These are phyloP conservation scores for Enteromius thamalakanensis DNA, from an alignment of 2,797 vertebrate species.

Conservation along the genomic window DNA sequence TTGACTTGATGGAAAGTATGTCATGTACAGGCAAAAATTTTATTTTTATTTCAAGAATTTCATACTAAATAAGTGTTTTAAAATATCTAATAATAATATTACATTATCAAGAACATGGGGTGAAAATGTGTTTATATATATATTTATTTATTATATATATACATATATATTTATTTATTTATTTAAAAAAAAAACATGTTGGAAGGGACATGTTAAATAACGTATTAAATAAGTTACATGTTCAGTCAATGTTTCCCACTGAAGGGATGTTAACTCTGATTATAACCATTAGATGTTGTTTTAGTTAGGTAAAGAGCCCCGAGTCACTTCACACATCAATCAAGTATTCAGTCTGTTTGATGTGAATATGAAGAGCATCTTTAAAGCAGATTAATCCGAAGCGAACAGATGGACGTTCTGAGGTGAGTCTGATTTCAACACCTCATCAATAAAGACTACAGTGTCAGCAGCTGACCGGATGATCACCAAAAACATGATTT, in stretches of 20 bases:
- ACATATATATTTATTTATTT: too few species aligned
- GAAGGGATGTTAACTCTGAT: too few species aligned
- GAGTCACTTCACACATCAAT: not conserved
- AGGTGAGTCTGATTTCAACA: not conserved
- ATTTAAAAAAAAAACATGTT: too few species aligned
- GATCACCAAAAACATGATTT: not conserved
- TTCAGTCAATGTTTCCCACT: too few species aligned
- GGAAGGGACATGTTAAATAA: not conserved
- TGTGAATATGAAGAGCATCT: not conserved
- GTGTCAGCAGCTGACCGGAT: too few species aligned
- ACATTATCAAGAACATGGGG: not conserved
- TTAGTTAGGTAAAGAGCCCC: not conserved
- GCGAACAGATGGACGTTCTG: not conserved
- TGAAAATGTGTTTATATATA: not conserved
- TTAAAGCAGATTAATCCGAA: not conserved
- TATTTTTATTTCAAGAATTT: not conserved
- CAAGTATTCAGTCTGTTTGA: not conserved
- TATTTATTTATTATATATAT: too few species aligned
- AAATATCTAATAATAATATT: not conserved
- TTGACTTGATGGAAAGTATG: not conserved
- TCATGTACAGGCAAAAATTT: too few species aligned
- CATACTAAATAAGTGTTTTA: not conserved
- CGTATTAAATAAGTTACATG: too few species aligned
- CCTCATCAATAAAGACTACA: not conserved
- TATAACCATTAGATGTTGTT: not conserved